Conservation (phyloP, 2,113 vertebrate genomes). For the Odontophorus gujanensis region DNA sequence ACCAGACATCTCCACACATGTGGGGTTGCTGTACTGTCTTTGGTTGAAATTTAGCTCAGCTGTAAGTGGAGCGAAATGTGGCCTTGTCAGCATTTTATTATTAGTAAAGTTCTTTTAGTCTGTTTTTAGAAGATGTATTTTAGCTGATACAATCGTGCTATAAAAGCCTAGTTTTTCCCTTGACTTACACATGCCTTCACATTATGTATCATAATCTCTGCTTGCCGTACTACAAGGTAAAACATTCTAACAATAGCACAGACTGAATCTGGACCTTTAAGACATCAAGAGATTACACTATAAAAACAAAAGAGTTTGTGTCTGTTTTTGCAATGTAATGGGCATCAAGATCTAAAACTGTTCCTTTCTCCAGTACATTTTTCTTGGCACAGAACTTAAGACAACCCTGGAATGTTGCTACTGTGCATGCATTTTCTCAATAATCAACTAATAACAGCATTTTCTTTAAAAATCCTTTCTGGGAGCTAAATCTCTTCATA, state of each 20-base stretch:
- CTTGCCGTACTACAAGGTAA: not conserved
- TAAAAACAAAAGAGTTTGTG: not conserved
- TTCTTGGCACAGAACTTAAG: not conserved
- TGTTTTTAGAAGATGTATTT: conserved; percentile 48
- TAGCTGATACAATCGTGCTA: conserved; percentile 30
- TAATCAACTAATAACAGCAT: not conserved
- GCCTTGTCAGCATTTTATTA: conserved; percentile 44
- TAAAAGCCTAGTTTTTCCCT: conserved; percentile 22
- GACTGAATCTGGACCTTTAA: not conserved
- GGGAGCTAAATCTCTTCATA: not conserved
- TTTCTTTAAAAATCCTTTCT: not conserved
- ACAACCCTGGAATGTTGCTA: not conserved
- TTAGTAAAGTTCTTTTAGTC: conserved; percentile 30
- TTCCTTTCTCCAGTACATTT: not conserved
- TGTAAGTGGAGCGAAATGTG: conserved; percentile 7
- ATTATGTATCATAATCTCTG: conserved; percentile 8
- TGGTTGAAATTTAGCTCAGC: conserved; percentile 14
- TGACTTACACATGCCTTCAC: not conserved
- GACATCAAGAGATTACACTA: not conserved
- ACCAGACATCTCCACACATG: not conserved
- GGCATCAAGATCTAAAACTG: not conserved
- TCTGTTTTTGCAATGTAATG: not conserved
- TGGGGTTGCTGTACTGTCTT: not conserved
- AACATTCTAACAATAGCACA: not conserved
- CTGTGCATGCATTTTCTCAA: not conserved